These are phyloP conservation scores for Ceuthmochares aereus DNA, from an alignment of 2,113 vertebrate genomes.

Conservation along the genomic window DNA sequence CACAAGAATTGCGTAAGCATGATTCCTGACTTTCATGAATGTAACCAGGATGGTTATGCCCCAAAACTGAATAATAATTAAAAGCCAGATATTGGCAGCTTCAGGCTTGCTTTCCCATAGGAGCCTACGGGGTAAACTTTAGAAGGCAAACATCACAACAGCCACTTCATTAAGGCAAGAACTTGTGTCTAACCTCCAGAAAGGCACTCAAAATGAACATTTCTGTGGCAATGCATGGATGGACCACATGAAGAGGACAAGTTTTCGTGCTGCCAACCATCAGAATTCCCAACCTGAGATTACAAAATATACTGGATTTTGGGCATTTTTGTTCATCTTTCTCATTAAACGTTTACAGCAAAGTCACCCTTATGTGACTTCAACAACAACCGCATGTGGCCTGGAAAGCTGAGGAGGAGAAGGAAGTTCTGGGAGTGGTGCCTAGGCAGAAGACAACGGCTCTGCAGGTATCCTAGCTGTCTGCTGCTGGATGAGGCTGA, in stretches of 20 bases:
- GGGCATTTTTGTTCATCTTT: neutral
- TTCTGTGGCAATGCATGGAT: neutral
- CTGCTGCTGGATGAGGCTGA: neutral
- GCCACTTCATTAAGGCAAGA: slow-evolving; percentile 16
- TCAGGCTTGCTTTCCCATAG: slow-evolving; percentile 38
- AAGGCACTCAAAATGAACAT: neutral
- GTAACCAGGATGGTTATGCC: slow-evolving; percentile 59
- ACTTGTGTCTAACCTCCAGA: neutral
- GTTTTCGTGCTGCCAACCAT: neutral
- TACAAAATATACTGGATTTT: neutral
- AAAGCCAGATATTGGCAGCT: slow-evolving; percentile 63
- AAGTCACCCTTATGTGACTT: neutral
- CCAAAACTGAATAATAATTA: slow-evolving; percentile 62
- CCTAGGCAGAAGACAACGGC: neutral
- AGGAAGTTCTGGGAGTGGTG: neutral
- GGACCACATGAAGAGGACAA: neutral
- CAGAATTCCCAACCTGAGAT: neutral
- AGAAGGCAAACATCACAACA: slow-evolving; percentile 51
- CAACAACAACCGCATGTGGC: neutral
- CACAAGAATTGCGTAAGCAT: slow-evolving; percentile 12
- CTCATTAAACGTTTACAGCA: neutral
- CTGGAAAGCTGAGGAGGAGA: neutral
- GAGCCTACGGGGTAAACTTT: slow-evolving; percentile 51
- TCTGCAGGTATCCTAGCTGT: neutral
- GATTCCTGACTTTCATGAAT: slow-evolving; percentile 38